Evolutionary conservation across 2,113 vertebrate species (phyloP).

Genomic region (Sitta europaea): DNA sequence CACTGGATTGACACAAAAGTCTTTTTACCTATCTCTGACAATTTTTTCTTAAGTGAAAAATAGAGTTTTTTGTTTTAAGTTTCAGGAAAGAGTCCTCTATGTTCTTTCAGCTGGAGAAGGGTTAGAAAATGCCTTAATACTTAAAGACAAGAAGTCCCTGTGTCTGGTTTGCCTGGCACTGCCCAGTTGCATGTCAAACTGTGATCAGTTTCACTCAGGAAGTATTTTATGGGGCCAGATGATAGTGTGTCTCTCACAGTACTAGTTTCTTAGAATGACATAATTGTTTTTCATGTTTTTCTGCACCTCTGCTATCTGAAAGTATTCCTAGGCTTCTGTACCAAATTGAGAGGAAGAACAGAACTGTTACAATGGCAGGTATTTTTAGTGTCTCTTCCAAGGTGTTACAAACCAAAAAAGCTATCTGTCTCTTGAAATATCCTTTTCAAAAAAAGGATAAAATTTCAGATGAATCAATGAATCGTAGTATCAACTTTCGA

Average conservation of each 20-base stretch:
- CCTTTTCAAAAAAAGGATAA: accelerated
- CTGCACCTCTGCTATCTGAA: not conserved
- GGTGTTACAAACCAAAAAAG: not conserved
- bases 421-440: not conserved
- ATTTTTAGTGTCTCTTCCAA: not conserved
- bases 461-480: not conserved
- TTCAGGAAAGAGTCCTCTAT: not conserved
- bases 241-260: not conserved
- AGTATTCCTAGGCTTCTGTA: not conserved
- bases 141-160: not conserved
- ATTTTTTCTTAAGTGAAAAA: not conserved
- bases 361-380: not conserved
- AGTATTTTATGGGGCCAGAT: not conserved
- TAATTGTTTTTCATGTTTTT: not conserved
- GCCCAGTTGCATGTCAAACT: not conserved
- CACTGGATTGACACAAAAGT: not conserved
- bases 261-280: not conserved
- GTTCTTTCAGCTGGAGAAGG: not conserved
- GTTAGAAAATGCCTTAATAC: not conserved
- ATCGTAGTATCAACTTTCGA: not conserved
- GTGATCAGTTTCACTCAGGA: not conserved
- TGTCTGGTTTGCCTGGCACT: not conserved
- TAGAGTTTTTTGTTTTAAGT: not conserved
- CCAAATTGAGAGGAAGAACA: not conserved
- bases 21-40: not conserved